Evolutionary conservation across 2,888 invertebrate species (phyloP).

Genomic region (Drepanosiphum platanoidis): DNA sequence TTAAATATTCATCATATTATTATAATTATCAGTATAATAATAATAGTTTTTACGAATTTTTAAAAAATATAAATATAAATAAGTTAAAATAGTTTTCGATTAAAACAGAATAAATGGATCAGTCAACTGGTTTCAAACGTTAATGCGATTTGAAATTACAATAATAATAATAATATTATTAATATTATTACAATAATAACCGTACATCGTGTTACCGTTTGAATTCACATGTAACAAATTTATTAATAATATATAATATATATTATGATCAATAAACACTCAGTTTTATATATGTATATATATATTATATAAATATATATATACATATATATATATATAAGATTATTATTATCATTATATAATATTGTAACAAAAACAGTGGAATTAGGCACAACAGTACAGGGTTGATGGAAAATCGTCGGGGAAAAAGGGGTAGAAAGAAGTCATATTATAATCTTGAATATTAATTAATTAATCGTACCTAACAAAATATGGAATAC

Average conservation of each 20-base stretch:
- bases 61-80: constrained; percentile 62
- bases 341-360: constrained; percentile 37
- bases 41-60: constrained; percentile 56
- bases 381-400: constrained; percentile 60
- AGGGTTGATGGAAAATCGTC: constrained; percentile 16
- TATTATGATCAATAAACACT: constrained; percentile 55
- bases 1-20: constrained; percentile 58
- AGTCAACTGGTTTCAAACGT: constrained; percentile 61
- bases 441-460: constrained; percentile 1
- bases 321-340: no score
- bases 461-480: constrained; percentile 18
- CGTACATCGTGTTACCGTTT: constrained; percentile 36
- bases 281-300: no score
- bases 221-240: constrained; percentile 59
- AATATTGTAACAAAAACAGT: constrained; percentile 55
- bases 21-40: constrained; percentile 60
- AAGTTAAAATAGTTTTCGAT: constrained; percentile 61
- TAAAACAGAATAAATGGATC: constrained; percentile 62
- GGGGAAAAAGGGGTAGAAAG: neutral
- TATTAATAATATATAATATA: constrained; percentile 57
- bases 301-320: no score
- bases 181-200: constrained; percentile 57
- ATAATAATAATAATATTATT: constrained; percentile 58
- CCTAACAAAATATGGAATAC: constrained; percentile 44
- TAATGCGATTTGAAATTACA: constrained; percentile 61